These are phyloP conservation scores for Scelioninae gen. 1 DNA, from an alignment of 2,888 invertebrate genomes.

Conservation along the genomic window DNA sequence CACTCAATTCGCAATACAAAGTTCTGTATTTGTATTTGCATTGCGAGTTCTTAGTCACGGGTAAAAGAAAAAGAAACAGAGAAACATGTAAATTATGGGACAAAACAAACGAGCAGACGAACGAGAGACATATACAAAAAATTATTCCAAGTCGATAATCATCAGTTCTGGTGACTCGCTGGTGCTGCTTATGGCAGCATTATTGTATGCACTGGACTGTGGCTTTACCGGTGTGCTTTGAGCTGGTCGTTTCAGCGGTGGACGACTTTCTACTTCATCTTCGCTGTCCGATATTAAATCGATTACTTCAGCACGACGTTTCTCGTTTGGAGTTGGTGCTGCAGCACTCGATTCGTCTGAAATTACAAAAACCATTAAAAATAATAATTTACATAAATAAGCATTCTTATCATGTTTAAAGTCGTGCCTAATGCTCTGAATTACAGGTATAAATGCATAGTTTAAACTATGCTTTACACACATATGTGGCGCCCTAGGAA, in stretches of 20 bases:
- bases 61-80: background rate
- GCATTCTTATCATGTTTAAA: too few relatives aligned
- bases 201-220: conserved; percentile 77
- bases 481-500: too few relatives aligned
- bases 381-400: background rate
- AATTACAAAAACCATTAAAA: background rate
- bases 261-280: conserved; percentile 80
- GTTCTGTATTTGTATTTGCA: background rate
- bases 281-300: conserved; percentile 83
- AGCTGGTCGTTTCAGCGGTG: conserved; percentile 77
- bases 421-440: too few relatives aligned
- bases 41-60: background rate
- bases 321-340: conserved; percentile 76
- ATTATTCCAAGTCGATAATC: conserved; percentile 83
- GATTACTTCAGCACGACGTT: conserved; percentile 82
- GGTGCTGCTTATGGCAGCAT: conserved; percentile 82
- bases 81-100: background rate
- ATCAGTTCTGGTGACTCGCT: conserved; percentile 83
- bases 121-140: conserved; percentile 35
- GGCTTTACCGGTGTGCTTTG: conserved; percentile 76
- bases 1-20: background rate
- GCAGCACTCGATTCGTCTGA: conserved; percentile 80
- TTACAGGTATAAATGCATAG: too few relatives aligned
- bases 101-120: conserved; percentile 2
- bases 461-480: too few relatives aligned